These are phyloP conservation scores for Acanthacorydalis orientalis DNA, from an alignment of 2,888 invertebrate genomes.

Conservation along the genomic window DNA sequence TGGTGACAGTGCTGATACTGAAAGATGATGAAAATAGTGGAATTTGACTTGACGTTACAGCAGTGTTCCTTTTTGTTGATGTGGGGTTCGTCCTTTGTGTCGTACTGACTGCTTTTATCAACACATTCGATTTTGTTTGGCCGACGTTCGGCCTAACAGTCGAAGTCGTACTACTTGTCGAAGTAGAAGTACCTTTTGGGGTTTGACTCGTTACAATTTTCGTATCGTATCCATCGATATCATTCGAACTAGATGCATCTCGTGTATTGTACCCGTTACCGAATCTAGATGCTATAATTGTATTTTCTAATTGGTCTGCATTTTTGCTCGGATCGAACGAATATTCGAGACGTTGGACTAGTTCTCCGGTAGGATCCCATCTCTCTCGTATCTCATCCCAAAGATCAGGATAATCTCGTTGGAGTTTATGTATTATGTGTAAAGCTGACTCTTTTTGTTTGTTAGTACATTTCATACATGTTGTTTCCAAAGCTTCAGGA, in stretches of 20 bases:
- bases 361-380: constrained; percentile 56
- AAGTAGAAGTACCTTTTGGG: background rate
- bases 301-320: background rate
- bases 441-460: constrained; percentile 46
- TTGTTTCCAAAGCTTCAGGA: constrained; percentile 50
- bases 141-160: background rate
- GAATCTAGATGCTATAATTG: background rate
- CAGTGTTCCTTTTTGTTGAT: background rate
- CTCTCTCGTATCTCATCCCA: constrained; percentile 44
- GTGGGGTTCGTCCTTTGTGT: no score
- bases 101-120: no score
- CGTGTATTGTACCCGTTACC: background rate
- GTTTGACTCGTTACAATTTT: background rate
- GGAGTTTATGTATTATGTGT: constrained; percentile 44
- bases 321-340: constrained; percentile 11
- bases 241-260: background rate
- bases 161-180: background rate
- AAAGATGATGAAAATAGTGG: constrained; percentile 4
- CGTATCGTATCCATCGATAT: background rate
- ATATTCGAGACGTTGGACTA: constrained; percentile 29
- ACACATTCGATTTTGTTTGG: background rate
- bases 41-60: constrained; percentile 6
- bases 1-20: background rate
- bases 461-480: constrained; percentile 47
- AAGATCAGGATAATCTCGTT: constrained; percentile 44